Base-by-base conservation (phyloP, 2,888 invertebrate species). In the Stomorhina lunata region DNA sequence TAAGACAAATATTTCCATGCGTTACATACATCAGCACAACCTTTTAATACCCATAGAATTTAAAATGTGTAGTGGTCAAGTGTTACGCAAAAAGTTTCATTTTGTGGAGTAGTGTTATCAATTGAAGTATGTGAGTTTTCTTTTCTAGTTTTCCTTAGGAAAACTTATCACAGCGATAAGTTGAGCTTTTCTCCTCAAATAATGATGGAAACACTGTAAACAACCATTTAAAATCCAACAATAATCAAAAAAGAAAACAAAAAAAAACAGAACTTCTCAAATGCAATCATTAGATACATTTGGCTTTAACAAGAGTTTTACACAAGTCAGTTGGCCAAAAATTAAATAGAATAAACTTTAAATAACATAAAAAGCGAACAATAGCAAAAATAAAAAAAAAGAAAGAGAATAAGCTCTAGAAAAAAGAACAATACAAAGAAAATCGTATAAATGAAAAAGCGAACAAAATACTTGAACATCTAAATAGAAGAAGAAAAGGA, bases 281-380 rank as follows among this genome's bases (percentile, higher is more conserved):
- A 75, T 53, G 29, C 27, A 59, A 82, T 76, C 71, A 82, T 79
- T 79, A 53, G 53, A 79, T 65, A 76, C 50, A 75, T 71, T 82
- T 76, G 79, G 75, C 65, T 75, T 82, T 59, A 78, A 65, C 75
- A 79, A 37, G 53, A 82, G 53, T 71, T 65, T 69, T 59, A 77
- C 22, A 68, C 50, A 65, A 79, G 69, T 50, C 78, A 75, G 69
- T 82, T 79, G 80, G 72, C 66, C 61, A 80, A 75, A 61, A 76
- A 76, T 75, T 68, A 75, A 75, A 63, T 63, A 55, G n/a, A 80
- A 75, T 61, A 53, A 75, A 55, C 43, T 63, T 59, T 43, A 66
- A 79, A 65, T 73, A 32, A 63, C 69, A 69, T 32, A 37, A 72
- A 65, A 63, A 27, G 27, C 25, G 29, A 79, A 66, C 57, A 66